These are phyloP conservation scores for Tragulus kanchil DNA, from an alignment of 2,113 vertebrate genomes.

Conservation along the genomic window DNA sequence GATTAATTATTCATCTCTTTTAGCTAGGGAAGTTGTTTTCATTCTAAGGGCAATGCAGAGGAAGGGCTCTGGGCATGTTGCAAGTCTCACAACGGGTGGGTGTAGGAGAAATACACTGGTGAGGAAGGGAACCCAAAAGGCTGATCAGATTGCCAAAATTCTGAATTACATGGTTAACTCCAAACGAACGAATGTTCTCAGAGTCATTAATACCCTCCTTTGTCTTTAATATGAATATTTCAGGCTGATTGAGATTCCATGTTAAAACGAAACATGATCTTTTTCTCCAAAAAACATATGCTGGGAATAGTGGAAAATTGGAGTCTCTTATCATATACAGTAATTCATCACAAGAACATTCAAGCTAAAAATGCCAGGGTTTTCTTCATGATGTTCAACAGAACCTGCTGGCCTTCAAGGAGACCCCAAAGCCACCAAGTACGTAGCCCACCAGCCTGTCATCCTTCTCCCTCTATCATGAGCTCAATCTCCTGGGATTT, in stretches of 20 bases:
- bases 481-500: not conserved
- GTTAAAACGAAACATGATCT: not conserved
- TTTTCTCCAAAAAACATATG: not conserved
- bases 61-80: not conserved
- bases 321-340: not conserved
- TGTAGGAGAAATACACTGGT: not conserved
- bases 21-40: slow-evolving; percentile 37
- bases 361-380: not conserved
- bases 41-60: slow-evolving; percentile 34
- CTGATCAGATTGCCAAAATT: not conserved
- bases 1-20: slow-evolving; percentile 73
- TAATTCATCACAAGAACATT: not conserved
- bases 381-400: not conserved
- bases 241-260: not conserved
- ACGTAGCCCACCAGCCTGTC: accelerated
- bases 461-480: accelerated
- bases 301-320: not conserved
- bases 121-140: not conserved
- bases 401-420: not conserved
- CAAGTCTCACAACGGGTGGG: not conserved
- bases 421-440: not conserved
- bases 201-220: not conserved
- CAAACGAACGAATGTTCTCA: not conserved
- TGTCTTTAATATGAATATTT: not conserved
- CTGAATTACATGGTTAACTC: not conserved